Evolutionary conservation across 2,888 invertebrate species (phyloP).

Genomic region (Timema podura): DNA sequence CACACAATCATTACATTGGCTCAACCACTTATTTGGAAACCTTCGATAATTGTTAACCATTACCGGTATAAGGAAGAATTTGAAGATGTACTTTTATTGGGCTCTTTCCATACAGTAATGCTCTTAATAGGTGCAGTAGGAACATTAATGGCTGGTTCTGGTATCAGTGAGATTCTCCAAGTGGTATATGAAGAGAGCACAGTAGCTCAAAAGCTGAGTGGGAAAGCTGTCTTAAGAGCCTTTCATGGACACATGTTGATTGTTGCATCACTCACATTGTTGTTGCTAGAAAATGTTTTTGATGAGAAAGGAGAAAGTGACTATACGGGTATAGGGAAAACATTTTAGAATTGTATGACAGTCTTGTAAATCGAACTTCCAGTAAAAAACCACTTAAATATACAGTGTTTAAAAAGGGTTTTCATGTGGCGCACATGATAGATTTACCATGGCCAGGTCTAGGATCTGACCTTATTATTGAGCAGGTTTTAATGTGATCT

Average conservation of each 20-base stretch:
- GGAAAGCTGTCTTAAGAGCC: not conserved
- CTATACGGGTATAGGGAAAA: too few relatives aligned
- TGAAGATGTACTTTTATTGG: not conserved
- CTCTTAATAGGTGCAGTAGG: not conserved
- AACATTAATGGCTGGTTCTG: not conserved
- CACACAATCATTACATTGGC: not conserved
- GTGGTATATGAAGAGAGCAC: not conserved
- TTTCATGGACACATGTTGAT: not conserved
- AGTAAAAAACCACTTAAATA: not conserved
- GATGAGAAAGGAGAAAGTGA: not conserved
- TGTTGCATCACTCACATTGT: not conserved
- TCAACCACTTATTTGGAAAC: not conserved
- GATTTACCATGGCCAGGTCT: not conserved
- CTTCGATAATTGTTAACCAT: constrained; percentile 11
- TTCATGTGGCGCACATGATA: not conserved
- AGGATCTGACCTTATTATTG: not conserved
- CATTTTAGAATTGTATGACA: not conserved
- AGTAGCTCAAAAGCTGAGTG: not conserved
- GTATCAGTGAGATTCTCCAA: not conserved
- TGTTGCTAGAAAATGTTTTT: not conserved
- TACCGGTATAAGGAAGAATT: not conserved
- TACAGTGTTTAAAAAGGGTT: not conserved
- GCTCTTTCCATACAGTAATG: not conserved
- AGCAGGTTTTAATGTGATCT: not conserved
- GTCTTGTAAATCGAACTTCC: not conserved